phyloP scores from a whole-genome alignment of 2,888 invertebrate genomes.

The Sesia apiformis region DNA sequence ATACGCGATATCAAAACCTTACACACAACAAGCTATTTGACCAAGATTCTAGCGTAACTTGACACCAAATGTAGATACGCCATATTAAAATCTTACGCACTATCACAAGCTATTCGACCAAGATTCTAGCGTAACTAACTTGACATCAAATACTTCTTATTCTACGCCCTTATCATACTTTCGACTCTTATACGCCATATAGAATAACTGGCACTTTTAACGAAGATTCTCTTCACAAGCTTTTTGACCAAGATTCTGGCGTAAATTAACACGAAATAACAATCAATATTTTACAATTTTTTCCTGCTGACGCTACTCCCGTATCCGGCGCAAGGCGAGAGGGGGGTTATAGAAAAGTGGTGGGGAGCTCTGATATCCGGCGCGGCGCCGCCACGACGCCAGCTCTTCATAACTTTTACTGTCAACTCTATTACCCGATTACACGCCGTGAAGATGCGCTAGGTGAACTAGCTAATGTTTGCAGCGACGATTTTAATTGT shows the following conservation, averaged over 20 bases:
- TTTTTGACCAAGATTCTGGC: neutral
- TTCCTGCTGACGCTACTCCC: conserved; percentile 32
- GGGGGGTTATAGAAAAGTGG: conserved; percentile 35
- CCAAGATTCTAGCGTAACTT: no score
- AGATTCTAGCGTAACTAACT: no score
- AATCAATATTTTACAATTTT: neutral
- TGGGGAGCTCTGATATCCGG: conserved; percentile 49
- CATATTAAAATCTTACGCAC: no score
- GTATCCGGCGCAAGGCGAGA: conserved; percentile 34
- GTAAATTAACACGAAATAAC: neutral
- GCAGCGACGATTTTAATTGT: neutral
- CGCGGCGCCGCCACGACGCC: conserved; percentile 55
- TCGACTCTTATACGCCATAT: no score
- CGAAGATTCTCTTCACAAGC: no score
- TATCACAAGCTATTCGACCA: no score
- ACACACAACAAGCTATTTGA: no score
- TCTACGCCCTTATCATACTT: no score
- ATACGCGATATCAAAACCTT: no score
- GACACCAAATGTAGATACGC: no score
- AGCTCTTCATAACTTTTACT: conserved; percentile 64
- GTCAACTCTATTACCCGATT: conserved; percentile 61
- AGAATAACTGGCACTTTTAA: no score
- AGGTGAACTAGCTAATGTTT: neutral
- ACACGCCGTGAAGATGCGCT: conserved; percentile 26
- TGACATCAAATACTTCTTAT: no score